Evolutionary conservation across 2,888 invertebrate species (phyloP).

Genomic region (Odontocerum albicorne): DNA sequence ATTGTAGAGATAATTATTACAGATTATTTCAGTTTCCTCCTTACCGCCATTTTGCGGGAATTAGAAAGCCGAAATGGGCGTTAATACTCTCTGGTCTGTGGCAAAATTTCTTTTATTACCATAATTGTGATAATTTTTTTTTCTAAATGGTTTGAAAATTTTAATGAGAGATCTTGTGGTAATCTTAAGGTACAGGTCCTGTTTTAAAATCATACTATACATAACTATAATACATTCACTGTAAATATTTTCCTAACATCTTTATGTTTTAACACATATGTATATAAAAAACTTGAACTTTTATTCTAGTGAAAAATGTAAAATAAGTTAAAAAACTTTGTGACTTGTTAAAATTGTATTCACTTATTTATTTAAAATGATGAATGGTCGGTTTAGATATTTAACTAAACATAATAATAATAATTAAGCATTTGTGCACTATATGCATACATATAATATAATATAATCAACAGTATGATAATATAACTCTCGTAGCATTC

Average conservation of each 20-base stretch:
- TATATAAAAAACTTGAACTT: neutral
- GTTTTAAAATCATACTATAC: no score
- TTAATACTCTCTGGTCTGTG: neutral
- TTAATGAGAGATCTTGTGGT: neutral
- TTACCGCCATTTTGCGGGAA: neutral
- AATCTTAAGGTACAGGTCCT: neutral
- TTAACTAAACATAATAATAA: no score
- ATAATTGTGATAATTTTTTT: neutral
- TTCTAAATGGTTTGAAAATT: conserved; percentile 3
- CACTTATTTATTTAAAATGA: no score
- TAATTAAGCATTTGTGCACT: no score
- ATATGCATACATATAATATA: no score
- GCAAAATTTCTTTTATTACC: conserved; percentile 1
- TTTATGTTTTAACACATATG: neutral
- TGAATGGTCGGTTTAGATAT: no score
- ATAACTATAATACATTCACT: no score
- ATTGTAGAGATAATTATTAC: conserved; percentile 21
- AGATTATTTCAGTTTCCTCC: conserved; percentile 16
- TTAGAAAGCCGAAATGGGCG: neutral
- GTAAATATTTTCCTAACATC: neutral
- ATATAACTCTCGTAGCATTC: no score
- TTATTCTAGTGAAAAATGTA: neutral
- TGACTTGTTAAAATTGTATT: no score
- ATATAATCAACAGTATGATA: no score
- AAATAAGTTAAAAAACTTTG: no score